These are phyloP conservation scores for Clepsis dumicolana DNA, from an alignment of 2,888 invertebrate species.

Conservation along the genomic window DNA sequence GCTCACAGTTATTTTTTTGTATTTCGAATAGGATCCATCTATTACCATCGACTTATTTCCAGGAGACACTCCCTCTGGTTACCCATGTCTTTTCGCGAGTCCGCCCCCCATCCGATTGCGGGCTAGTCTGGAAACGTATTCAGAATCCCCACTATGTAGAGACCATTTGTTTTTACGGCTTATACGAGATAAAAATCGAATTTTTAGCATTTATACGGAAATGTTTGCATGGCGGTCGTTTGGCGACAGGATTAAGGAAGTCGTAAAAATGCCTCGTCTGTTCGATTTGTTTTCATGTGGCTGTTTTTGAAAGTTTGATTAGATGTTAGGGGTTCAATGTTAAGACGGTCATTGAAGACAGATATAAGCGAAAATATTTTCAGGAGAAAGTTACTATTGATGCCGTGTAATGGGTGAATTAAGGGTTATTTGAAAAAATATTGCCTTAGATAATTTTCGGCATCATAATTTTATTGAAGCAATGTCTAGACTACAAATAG, in stretches of 20 bases:
- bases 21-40: slow-evolving; percentile 16
- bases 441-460: background rate
- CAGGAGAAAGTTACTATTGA: slow-evolving; percentile 7
- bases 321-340: slow-evolving; percentile 18
- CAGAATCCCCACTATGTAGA: slow-evolving; percentile 13
- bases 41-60: slow-evolving; percentile 2
- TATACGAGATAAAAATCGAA: slow-evolving; percentile 37
- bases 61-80: slow-evolving; percentile 14
- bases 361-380: background rate
- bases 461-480: background rate
- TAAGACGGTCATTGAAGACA: slow-evolving; percentile 14
- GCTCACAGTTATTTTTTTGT: background rate
- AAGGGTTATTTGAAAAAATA: background rate
- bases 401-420: slow-evolving; percentile 1
- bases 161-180: slow-evolving; percentile 30
- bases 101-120: slow-evolving; percentile 4
- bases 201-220: slow-evolving; percentile 38
- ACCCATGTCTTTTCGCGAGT: slow-evolving; percentile 10
- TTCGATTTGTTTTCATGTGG: slow-evolving; percentile 28
- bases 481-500: no score
- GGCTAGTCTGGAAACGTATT: slow-evolving; percentile 13
- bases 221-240: slow-evolving; percentile 30
- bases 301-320: slow-evolving; percentile 31
- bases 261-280: slow-evolving; percentile 39
- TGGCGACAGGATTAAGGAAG: slow-evolving; percentile 41